A percentile compares a stretch with the other conserved stretches of the same genome.
phyloP scores from a whole-genome alignment of 2,888 invertebrate genomes.

The Heterodera filipjevi region DNA sequence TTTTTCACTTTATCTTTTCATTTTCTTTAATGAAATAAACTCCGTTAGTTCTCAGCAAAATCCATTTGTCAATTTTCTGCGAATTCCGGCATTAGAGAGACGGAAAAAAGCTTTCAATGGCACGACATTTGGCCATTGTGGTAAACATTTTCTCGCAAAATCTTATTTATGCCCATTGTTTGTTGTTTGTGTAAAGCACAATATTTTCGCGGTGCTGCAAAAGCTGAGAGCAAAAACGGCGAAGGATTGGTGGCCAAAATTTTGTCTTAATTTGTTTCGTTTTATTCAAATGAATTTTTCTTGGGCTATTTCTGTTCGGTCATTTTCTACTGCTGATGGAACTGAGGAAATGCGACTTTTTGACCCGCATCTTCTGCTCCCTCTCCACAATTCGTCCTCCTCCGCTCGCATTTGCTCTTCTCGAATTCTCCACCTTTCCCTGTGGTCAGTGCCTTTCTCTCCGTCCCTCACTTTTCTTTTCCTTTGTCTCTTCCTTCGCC shows the following conservation, averaged over 20 bases:
- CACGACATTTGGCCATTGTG: not conserved
- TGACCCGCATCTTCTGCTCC: not conserved
- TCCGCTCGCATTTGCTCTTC: slow-evolving; percentile 1
- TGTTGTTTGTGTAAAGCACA: not conserved
- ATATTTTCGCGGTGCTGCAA: not conserved
- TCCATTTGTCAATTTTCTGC: not conserved
- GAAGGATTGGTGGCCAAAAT: not conserved
- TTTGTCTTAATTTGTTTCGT: not conserved
- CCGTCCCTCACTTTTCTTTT: not conserved
- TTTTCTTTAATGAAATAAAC: not conserved
- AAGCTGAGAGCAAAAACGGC: not conserved
- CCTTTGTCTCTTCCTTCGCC: too few relatives aligned
- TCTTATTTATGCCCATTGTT: slow-evolving; percentile 15
- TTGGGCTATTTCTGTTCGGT: not conserved
- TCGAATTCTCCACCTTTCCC: slow-evolving; percentile 1
- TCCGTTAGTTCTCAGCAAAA: not conserved
- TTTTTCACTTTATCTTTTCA: not conserved
- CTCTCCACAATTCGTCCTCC: not conserved
- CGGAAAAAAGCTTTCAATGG: not conserved
- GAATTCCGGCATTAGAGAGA: not conserved
- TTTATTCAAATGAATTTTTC: not conserved
- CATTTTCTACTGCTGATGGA: not conserved
- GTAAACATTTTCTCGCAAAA: not conserved
- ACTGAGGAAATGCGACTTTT: not conserved
- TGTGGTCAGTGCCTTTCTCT: slow-evolving; percentile 13